A percentile compares a stretch with the other conserved stretches of the same genome.
Evolutionary conservation across 2,888 invertebrate genomes (phyloP).

Genomic region (Metellina segmentata): DNA sequence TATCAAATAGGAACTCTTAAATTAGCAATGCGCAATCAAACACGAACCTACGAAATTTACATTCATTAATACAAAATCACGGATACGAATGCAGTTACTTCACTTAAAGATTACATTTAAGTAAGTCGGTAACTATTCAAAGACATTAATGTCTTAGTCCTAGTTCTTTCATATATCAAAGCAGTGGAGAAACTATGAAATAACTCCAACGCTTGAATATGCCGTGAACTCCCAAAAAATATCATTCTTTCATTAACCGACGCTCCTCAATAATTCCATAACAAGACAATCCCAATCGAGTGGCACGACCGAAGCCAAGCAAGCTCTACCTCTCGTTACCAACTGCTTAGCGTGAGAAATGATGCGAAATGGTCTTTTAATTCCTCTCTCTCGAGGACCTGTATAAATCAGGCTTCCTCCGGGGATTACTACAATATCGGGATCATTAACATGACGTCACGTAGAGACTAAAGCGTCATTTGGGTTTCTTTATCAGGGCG

Average conservation of each 20-base stretch:
- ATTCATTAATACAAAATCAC: too few relatives aligned
- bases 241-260: background rate
- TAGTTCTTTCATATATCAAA: background rate
- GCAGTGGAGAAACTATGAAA: background rate
- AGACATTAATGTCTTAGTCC: too few relatives aligned
- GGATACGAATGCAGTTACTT: too few relatives aligned
- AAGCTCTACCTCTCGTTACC: conserved; percentile 37
- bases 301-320: background rate
- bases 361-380: conserved; percentile 42
- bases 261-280: background rate
- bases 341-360: conserved; percentile 47
- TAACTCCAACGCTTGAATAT: background rate
- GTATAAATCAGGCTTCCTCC: conserved; percentile 63
- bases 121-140: too few relatives aligned
- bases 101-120: too few relatives aligned
- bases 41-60: too few relatives aligned
- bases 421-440: conserved; percentile 21
- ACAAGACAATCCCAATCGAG: background rate
- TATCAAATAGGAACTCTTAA: too few relatives aligned
- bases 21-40: too few relatives aligned
- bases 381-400: conserved; percentile 15
- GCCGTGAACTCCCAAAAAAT: background rate
- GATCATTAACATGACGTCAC: conserved; percentile 68
- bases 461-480: conserved; percentile 54
- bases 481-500: conserved; percentile 63